Percentiles rank a stretch among this genome's conserved stretches.
Evolutionary conservation across 2,113 vertebrate genomes (phyloP).

Genomic region (Bungarus multicinctus): DNA sequence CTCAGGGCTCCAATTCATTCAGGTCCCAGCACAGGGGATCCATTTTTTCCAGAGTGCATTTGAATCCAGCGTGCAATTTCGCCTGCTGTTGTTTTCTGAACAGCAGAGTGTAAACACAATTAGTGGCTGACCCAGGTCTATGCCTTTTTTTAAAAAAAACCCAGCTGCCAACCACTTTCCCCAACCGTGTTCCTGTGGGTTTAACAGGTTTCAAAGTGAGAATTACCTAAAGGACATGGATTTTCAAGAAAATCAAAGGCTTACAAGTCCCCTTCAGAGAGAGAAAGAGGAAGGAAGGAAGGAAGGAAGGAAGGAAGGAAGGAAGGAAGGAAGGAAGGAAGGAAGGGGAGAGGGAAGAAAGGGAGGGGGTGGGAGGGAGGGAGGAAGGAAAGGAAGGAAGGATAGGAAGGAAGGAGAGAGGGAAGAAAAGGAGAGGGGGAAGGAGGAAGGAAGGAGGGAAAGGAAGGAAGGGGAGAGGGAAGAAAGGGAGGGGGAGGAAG

Average conservation of each 20-base stretch:
- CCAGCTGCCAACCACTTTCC: neutral
- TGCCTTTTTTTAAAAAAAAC: neutral
- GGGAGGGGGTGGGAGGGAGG: fast-evolving
- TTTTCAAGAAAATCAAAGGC: neutral
- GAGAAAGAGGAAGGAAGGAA: too few relatives aligned
- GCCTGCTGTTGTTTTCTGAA: neutral
- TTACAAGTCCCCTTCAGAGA: neutral
- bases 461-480: neutral
- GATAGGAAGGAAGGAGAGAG: neutral
- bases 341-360: too few relatives aligned
- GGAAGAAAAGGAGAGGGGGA: neutral
- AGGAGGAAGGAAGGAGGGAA: too few relatives aligned
- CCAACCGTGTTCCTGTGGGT: neutral
- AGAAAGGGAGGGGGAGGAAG: neutral
- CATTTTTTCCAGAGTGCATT: neutral
- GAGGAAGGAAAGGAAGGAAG: fast-evolving
- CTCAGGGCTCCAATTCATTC: neutral
- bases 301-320: too few relatives aligned
- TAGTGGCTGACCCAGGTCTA: neutral
- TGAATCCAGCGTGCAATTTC: neutral
- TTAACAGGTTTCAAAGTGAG: too few relatives aligned
- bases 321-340: too few relatives aligned
- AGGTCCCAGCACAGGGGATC: neutral
- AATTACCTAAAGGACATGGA: neutral
- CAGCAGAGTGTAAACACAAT: neutral